A percentile compares a stretch with the other conserved stretches of the same genome.
Conservation (phyloP, 2,888 invertebrate species). For the Megamerina dolium region DNA sequence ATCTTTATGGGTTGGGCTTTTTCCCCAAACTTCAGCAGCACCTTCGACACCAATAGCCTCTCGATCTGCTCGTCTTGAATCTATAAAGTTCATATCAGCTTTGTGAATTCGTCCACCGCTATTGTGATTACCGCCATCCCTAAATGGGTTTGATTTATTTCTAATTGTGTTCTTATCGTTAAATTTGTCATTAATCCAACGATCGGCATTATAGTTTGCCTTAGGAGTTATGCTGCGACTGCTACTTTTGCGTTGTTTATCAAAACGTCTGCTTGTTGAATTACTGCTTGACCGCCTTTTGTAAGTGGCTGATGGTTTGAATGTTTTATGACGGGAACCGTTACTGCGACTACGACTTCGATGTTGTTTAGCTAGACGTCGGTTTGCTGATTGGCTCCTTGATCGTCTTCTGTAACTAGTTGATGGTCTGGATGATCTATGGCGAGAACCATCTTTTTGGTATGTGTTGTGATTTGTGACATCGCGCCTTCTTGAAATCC, state of each 20-base stretch:
- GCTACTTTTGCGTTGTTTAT: conserved; percentile 1
- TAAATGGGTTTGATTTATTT: conserved; percentile 29
- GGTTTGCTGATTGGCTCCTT: conserved; percentile 11
- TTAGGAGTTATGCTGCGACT: not conserved
- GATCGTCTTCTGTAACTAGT: conserved; percentile 6
- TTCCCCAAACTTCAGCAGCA: conserved; percentile 66
- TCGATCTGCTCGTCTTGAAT: conserved; percentile 64
- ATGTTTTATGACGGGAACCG: no score
- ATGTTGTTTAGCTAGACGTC: no score
- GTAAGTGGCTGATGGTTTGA: no score
- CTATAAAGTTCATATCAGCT: conserved; percentile 56
- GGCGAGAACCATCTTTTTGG: no score
- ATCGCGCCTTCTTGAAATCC: no score
- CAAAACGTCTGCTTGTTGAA: not conserved
- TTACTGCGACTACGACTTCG: no score
- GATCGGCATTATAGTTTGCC: conserved; percentile 20
- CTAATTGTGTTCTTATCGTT: conserved; percentile 20
- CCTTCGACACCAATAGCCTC: conserved; percentile 69
- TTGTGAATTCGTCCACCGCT: conserved; percentile 18
- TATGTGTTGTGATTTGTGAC: no score
- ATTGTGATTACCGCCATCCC: conserved; percentile 22
- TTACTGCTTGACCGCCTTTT: no score
- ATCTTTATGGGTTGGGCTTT: conserved; percentile 65
- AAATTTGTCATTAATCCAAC: conserved; percentile 40
- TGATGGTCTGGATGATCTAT: no score